Evolutionary conservation across 2,888 invertebrate species (phyloP).

Genomic region (Cephus rjabovi): DNA sequence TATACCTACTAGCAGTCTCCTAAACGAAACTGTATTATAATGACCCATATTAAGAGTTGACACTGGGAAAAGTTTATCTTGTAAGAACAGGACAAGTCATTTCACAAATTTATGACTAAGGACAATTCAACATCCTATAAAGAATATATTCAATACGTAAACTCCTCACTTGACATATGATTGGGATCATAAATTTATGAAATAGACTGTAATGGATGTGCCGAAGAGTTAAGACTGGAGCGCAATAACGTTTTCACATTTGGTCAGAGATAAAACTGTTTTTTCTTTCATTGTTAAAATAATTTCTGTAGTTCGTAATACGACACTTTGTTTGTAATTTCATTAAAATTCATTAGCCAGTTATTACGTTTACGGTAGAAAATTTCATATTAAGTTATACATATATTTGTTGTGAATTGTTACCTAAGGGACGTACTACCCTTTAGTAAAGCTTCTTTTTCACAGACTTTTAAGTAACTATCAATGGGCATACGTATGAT

Average conservation of each 20-base stretch:
- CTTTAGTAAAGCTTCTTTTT: not conserved
- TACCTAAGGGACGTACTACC: not conserved
- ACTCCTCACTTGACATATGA: not conserved
- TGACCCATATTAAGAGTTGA: not conserved
- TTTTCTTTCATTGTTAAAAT: not conserved
- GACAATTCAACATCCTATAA: not conserved
- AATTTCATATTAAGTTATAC: not conserved
- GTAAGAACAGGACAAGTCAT: not conserved
- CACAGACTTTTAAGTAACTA: not conserved
- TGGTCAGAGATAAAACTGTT: not conserved
- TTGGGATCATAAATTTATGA: not conserved
- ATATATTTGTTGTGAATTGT: not conserved
- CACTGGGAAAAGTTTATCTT: not conserved
- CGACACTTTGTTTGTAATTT: not conserved
- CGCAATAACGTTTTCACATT: not conserved
- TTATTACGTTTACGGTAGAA: not conserved
- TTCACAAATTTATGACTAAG: not conserved
- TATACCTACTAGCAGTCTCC: not conserved
- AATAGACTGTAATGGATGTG: not conserved
- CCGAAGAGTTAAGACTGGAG: not conserved
- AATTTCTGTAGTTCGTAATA: not conserved
- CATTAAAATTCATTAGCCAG: not conserved
- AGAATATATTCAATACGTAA: not conserved
- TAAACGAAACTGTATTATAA: not conserved
- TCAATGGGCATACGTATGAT: not conserved